A percentile compares a stretch with the other conserved stretches of the same genome.
Evolutionary conservation across 2,797 vertebrate species (phyloP).

Genomic region (Gastrophryne carolinensis): DNA sequence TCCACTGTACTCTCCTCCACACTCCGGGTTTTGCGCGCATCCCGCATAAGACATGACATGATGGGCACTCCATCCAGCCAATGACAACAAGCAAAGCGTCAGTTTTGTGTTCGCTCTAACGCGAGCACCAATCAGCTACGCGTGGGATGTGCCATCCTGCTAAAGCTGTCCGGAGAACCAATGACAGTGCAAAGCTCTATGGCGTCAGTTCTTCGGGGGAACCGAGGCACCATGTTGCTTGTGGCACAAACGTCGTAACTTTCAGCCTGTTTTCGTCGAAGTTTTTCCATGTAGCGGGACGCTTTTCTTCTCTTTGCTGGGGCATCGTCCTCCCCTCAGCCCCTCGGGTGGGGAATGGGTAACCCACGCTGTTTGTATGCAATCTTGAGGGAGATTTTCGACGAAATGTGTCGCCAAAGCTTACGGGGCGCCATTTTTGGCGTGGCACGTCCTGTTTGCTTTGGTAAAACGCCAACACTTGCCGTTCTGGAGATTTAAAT

Average conservation of each 20-base stretch:
- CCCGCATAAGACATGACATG: not conserved
- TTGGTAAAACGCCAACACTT: not conserved
- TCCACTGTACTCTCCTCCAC: not conserved
- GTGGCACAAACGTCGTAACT: constrained; percentile 37
- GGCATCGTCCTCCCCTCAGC: not conserved
- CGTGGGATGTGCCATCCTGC: not conserved
- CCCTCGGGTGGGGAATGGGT: no score
- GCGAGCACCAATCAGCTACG: not conserved
- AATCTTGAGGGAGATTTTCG: not conserved
- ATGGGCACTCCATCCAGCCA: constrained; percentile 10
- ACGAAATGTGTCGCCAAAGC: not conserved
- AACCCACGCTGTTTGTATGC: not conserved
- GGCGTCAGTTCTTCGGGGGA: not conserved
- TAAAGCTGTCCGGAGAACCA: not conserved
- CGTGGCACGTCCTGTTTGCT: not conserved
- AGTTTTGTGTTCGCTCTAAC: constrained; percentile 32
- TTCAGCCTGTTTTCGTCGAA: not conserved
- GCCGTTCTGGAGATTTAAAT: not conserved
- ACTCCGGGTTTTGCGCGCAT: constrained; percentile 13
- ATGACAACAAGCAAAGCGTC: constrained; percentile 42
- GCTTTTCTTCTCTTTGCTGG: not conserved
- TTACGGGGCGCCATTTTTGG: constrained; percentile 21
- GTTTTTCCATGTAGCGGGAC: not conserved
- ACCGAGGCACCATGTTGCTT: not conserved
- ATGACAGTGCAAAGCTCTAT: not conserved